Conservation (phyloP, 1,140 invertebrate genomes). For the Homalodisca vitripennis region DNA sequence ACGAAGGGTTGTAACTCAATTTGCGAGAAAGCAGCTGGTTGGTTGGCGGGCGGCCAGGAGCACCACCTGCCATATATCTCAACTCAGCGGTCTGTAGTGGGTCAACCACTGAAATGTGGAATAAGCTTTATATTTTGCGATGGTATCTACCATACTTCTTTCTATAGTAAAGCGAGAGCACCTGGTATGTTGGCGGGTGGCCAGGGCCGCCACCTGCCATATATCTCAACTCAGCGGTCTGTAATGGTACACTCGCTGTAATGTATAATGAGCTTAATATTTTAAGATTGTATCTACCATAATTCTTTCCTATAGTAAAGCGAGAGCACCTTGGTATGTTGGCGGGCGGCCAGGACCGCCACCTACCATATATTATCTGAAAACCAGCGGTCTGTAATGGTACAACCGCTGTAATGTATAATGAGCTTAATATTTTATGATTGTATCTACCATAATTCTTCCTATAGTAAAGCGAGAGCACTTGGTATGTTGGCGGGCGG, state of each 20-base stretch:
- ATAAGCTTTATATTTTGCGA: not conserved
- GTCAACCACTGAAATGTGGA: not conserved
- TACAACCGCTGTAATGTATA: not conserved
- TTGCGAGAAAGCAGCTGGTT: not conserved
- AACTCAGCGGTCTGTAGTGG: too few relatives aligned
- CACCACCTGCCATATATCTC: constrained; percentile 2
- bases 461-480: too few relatives aligned
- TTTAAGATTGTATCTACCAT: not conserved
- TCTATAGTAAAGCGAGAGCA: too few relatives aligned
- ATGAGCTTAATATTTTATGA: not conserved
- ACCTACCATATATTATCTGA: constrained; percentile 1
- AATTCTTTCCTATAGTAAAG: too few relatives aligned
- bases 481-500: not conserved
- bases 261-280: not conserved
- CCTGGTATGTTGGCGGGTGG: not conserved
- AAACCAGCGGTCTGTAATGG: too few relatives aligned
- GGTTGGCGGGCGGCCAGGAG: not conserved
- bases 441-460: not conserved
- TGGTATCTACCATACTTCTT: not conserved
- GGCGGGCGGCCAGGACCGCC: not conserved
- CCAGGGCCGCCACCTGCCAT: constrained; percentile 3
- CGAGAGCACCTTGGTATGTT: not conserved
- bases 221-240: not conserved
- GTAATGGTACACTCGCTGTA: too few relatives aligned
- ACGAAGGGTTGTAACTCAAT: constrained; percentile 7